phyloP scores from a whole-genome alignment of 2,888 invertebrate species.

The Hypselothyrea guttata region DNA sequence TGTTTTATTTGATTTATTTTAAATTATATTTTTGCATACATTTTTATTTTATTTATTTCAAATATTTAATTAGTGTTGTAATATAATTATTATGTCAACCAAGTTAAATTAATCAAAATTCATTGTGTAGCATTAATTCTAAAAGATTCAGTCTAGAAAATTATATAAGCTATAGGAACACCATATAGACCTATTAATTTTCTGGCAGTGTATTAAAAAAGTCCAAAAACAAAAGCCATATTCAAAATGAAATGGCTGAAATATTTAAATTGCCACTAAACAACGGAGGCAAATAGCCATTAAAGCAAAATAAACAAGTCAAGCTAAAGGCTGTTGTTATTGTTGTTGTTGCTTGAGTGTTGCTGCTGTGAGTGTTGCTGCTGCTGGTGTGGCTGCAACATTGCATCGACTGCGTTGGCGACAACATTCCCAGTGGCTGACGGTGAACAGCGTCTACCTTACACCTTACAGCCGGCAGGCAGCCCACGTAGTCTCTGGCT shows the following conservation, averaged over 20 bases:
- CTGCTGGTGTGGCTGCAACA: conserved; percentile 7
- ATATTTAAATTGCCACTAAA: conserved; percentile 73
- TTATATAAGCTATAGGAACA: too few relatives aligned
- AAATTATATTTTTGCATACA: too few relatives aligned
- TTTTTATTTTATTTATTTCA: too few relatives aligned
- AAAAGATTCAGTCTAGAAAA: too few relatives aligned
- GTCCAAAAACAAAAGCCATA: conserved; percentile 10
- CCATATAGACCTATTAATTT: neutral
- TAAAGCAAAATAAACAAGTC: conserved; percentile 68
- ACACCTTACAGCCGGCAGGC: conserved; percentile 1
- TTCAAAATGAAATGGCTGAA: conserved; percentile 67
- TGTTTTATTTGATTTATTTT: too few relatives aligned
- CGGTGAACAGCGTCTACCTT: conserved; percentile 8
- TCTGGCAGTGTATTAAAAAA: conserved; percentile 13
- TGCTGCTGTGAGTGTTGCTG: conserved; percentile 9
- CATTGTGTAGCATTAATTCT: too few relatives aligned
- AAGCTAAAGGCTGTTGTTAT: conserved; percentile 8
- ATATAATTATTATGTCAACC: too few relatives aligned
- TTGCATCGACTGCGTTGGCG: conserved; percentile 55
- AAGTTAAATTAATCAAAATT: too few relatives aligned
- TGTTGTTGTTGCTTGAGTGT: neutral
- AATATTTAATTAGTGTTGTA: too few relatives aligned
- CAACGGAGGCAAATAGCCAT: conserved; percentile 66
- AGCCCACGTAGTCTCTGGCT: conserved; percentile 53
- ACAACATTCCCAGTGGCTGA: conserved; percentile 61